Percentiles rank a stretch among this genome's conserved stretches.
phyloP scores from a whole-genome alignment of 2,113 vertebrate species.

The Genyomyrus donnyi region DNA sequence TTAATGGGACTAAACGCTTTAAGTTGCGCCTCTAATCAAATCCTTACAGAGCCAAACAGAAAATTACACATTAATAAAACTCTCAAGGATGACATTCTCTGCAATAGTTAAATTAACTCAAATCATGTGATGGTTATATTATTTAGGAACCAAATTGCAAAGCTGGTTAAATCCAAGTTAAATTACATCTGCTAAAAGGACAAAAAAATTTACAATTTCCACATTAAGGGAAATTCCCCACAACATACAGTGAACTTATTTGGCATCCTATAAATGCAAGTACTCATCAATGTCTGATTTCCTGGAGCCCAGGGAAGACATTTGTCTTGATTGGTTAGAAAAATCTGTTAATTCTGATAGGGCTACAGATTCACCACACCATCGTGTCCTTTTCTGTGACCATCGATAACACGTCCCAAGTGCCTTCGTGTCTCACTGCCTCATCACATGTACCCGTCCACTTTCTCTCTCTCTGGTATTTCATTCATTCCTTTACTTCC shows the following conservation, averaged over 20 bases:
- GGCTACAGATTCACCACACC: slow-evolving; percentile 39
- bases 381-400: slow-evolving; percentile 4
- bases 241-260: not conserved
- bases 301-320: not conserved
- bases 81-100: slow-evolving; percentile 27
- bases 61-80: slow-evolving; percentile 54
- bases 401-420: not conserved
- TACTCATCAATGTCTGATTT: not conserved
- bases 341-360: not conserved
- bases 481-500: not conserved
- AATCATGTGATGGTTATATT: slow-evolving; percentile 2
- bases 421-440: not conserved
- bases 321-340: not conserved
- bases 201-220: not conserved
- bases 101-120: slow-evolving; percentile 42
- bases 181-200: not conserved
- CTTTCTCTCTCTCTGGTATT: not conserved
- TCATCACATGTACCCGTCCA: slow-evolving; percentile 4
- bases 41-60: slow-evolving; percentile 46
- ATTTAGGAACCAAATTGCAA: slow-evolving; percentile 16
- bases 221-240: not conserved
- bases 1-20: slow-evolving; percentile 54
- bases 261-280: not conserved
- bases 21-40: slow-evolving; percentile 45
- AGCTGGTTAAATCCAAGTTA: not conserved